These are phyloP conservation scores for Montipora efflorescens DNA, from an alignment of 64 coral and sea anemone genomes.

Conservation along the genomic window DNA sequence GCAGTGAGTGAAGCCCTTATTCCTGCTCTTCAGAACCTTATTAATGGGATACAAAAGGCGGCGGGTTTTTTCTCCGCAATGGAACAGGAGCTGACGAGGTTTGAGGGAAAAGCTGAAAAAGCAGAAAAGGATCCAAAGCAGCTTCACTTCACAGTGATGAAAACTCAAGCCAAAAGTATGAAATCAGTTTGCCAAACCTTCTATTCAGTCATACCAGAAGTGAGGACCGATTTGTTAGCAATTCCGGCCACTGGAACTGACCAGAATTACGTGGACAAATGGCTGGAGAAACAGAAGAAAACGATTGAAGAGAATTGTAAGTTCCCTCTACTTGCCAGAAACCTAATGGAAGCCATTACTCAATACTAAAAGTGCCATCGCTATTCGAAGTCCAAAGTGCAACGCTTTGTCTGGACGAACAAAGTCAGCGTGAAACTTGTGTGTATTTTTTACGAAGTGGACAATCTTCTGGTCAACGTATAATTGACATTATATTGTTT, in stretches of 20 bases:
- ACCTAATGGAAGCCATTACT: not conserved
- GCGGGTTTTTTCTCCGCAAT: constrained; percentile 32
- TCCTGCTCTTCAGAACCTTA: constrained; percentile 22
- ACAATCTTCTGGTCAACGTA: too few relatives aligned
- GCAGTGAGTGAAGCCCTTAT: not conserved
- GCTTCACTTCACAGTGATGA: constrained; percentile 25
- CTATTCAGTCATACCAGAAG: constrained; percentile 7
- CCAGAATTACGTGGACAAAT: constrained; percentile 32
- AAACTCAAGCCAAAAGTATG: not conserved
- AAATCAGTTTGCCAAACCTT: constrained; percentile 4
- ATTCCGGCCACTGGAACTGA: constrained; percentile 18
- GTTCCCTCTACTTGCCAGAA: not conserved
- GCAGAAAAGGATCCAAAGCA: not conserved
- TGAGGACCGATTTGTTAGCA: constrained; percentile 37
- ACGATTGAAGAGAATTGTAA: not conserved
- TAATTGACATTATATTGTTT: not conserved
- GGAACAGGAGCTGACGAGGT: constrained; percentile 20
- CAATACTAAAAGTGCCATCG: not conserved
- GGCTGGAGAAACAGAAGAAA: constrained; percentile 28
- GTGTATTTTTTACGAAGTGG: too few relatives aligned
- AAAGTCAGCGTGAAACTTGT: too few relatives aligned
- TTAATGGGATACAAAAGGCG: not conserved
- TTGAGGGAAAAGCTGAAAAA: constrained; percentile 19
- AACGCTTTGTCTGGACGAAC: not conserved
- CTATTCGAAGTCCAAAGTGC: not conserved